Base-by-base conservation (phyloP, 1,140 invertebrate species). In the Drosophila nebulosa region DNA sequence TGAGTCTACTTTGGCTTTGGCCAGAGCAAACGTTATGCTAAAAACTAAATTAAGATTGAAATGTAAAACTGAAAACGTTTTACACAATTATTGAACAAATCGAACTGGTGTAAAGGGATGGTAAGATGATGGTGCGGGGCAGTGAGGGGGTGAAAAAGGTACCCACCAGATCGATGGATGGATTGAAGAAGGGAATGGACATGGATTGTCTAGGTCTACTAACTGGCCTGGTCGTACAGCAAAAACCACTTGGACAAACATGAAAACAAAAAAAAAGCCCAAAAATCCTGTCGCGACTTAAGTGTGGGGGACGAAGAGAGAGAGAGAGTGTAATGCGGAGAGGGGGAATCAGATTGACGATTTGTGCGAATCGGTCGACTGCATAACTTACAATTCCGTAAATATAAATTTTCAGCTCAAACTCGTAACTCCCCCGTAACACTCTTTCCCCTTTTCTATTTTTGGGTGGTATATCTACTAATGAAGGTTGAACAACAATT, bases 41-140 rank as follows among this genome's bases (percentile, higher is more conserved):
- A 75, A 86, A 90, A 90, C 89, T 90, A 90, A 90, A 90, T 90
- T 90, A 90, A 90, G 89, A 90, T 90, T 90, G 89, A 90, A 90
- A 90, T 90, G 85, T 90, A 88, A 90, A 90, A 90, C 89, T 90
- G 89, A 90, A 90, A 90, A 89, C 89, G 85, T 80, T 90, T 90
- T 90, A 90, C 79, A 90, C 89, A 90, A 90, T 90, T 90, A 89
- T 89, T 78, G 84, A 79, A 83, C 66, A 73, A 27, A 36, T 75
- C 59, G 30, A 22, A 27, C 6, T 32, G 7, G 6, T n/a, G 9
- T 12, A 42, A 6, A 12, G 18, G 32, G 7, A 14, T 2, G 24
- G 24, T 3, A 4, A 2, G 24, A 24, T 24, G 2, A 2, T 3
- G 1, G 4, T 3, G 24, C 2, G 24, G 24, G 24, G 24, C 24